Percentiles rank a stretch among this genome's conserved stretches.
Conservation (phyloP, 1,140 invertebrate species). For the Mya arenaria region DNA sequence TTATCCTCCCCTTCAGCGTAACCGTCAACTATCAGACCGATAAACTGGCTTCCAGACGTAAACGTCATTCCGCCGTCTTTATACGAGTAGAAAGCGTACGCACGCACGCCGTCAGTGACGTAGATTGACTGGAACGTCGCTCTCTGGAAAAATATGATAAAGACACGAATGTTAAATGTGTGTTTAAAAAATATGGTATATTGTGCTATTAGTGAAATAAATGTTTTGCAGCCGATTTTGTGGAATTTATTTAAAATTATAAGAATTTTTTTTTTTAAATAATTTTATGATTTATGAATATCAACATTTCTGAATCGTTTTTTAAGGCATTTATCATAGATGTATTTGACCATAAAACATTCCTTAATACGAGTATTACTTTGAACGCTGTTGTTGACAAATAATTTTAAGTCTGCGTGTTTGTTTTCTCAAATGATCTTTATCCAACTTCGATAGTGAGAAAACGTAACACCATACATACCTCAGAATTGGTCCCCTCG, state of each 20-base stretch:
- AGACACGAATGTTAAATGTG: neutral
- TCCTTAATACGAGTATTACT: too few relatives aligned
- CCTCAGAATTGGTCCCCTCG: neutral
- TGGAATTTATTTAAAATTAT: neutral
- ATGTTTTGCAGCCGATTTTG: neutral
- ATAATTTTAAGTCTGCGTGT: too few relatives aligned
- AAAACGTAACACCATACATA: neutral
- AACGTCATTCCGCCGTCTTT: constrained; percentile 11
- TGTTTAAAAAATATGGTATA: neutral
- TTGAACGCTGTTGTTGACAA: too few relatives aligned
- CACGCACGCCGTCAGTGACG: neutral
- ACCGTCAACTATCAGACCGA: constrained; percentile 19
- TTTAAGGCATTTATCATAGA: neutral
- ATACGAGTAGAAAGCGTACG: constrained; percentile 27
- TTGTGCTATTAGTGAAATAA: neutral
- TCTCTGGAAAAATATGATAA: constrained; percentile 15
- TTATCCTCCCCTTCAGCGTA: constrained; percentile 7
- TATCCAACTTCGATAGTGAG: too few relatives aligned
- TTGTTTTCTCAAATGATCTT: too few relatives aligned
- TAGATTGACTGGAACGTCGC: constrained; percentile 35
- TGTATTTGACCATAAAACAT: too few relatives aligned
- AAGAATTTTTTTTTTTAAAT: neutral
- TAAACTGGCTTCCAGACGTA: neutral
- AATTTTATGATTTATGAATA: neutral
- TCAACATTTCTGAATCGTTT: neutral